These are phyloP conservation scores for Gisinianus flammeolus DNA, from an alignment of 2,888 invertebrate genomes.

Conservation along the genomic window DNA sequence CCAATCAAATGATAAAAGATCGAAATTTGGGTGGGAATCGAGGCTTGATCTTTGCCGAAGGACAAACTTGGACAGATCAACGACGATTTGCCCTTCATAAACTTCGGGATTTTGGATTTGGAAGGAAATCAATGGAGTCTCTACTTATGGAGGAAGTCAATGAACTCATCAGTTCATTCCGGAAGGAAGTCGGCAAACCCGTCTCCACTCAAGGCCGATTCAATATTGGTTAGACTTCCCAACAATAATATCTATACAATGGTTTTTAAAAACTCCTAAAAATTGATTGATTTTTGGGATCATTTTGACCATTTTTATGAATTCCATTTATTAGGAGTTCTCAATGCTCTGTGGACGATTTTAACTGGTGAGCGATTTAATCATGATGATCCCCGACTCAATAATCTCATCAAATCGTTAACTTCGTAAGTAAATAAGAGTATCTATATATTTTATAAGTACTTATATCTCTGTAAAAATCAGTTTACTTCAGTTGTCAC, in stretches of 20 bases:
- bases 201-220: slow-evolving; percentile 52
- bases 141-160: slow-evolving; percentile 50
- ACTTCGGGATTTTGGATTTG: slow-evolving; percentile 53
- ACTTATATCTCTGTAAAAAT: no score
- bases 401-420: slow-evolving; percentile 48
- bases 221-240: slow-evolving; percentile 45
- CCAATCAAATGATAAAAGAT: slow-evolving; percentile 35
- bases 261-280: no score
- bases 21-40: slow-evolving; percentile 46
- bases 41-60: slow-evolving; percentile 48
- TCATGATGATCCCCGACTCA: slow-evolving; percentile 50
- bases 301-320: no score
- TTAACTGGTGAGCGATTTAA: slow-evolving; percentile 49
- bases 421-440: slow-evolving; percentile 41
- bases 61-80: slow-evolving; percentile 50
- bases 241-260: no score
- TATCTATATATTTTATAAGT: slow-evolving; percentile 4
- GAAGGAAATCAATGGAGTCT: slow-evolving; percentile 54
- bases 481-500: no score
- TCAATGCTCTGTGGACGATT: slow-evolving; percentile 53
- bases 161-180: slow-evolving; percentile 45
- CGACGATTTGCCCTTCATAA: slow-evolving; percentile 48
- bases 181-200: slow-evolving; percentile 46
- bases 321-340: slow-evolving; percentile 40
- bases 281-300: no score